Evolutionary conservation across 1,140 invertebrate species (phyloP).

Genomic region (Cephus cinctus): DNA sequence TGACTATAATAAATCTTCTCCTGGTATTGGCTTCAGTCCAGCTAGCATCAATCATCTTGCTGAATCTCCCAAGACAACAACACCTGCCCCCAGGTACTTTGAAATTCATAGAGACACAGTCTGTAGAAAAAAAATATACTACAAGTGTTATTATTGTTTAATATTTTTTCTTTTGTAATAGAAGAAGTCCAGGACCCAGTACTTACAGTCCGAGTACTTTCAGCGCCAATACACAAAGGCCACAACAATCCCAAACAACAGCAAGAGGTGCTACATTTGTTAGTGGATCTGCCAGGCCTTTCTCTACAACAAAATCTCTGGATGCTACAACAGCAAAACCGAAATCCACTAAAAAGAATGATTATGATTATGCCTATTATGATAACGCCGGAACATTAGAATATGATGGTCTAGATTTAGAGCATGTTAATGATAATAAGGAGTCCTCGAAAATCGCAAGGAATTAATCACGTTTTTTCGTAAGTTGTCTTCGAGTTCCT

Average conservation of each 20-base stretch:
- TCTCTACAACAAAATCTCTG: conserved; percentile 42
- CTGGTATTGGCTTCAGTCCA: conserved; percentile 50
- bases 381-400: conserved; percentile 47
- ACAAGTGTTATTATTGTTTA: conserved; percentile 6
- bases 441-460: conserved; percentile 50
- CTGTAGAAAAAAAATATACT: neutral
- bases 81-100: conserved; percentile 42
- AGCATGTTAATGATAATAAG: conserved; percentile 47
- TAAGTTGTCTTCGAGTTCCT: neutral
- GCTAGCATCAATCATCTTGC: conserved; percentile 52
- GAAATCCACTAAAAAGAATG: conserved; percentile 47
- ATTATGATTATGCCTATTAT: conserved; percentile 55
- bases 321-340: conserved; percentile 33
- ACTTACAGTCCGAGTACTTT: conserved; percentile 46
- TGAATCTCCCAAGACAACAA: conserved; percentile 46
- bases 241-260: conserved; percentile 30
- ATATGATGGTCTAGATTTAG: conserved; percentile 49
- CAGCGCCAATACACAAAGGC: conserved; percentile 35
- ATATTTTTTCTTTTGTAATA: conserved; percentile 27
- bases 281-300: conserved; percentile 42
- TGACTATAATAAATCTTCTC: conserved; percentile 39
- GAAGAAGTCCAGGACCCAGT: conserved; percentile 33
- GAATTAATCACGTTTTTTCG: conserved; percentile 12
- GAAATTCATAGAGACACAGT: neutral
- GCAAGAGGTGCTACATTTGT: conserved; percentile 34